A percentile compares a stretch with the other conserved stretches of the same genome.
These are phyloP conservation scores for Oceanodroma tethys DNA, from an alignment of 2,113 vertebrate genomes.

Conservation along the genomic window DNA sequence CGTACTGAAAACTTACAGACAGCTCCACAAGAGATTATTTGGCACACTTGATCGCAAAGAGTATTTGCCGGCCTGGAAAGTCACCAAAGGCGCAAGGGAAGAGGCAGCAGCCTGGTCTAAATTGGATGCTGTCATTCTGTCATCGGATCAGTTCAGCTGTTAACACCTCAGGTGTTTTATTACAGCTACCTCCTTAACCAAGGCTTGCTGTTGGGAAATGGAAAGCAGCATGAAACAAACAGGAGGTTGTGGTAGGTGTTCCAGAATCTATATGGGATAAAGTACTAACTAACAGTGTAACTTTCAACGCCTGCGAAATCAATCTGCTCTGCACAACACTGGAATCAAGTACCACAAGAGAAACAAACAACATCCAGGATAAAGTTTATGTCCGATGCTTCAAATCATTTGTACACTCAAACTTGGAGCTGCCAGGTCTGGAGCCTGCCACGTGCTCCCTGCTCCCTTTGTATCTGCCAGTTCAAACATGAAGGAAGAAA, in stretches of 20 bases:
- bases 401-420: not conserved
- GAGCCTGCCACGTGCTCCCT: not conserved
- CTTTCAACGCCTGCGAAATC: not conserved
- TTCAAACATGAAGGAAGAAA: conserved; percentile 20
- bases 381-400: not conserved
- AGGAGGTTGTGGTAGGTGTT: not conserved
- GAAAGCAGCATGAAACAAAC: not conserved
- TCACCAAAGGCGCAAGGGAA: not conserved
- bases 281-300: not conserved
- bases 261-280: not conserved
- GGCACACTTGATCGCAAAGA: not conserved
- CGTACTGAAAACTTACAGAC: not conserved
- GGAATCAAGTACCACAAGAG: not conserved
- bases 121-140: not conserved
- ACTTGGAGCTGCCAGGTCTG: not conserved
- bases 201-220: not conserved
- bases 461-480: conserved; percentile 23
- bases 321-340: not conserved
- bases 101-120: not conserved
- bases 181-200: not conserved
- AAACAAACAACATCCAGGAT: not conserved
- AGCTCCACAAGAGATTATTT: not conserved
- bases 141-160: not conserved
- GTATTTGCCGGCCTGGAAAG: not conserved
- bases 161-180: conserved; percentile 1